These are phyloP conservation scores for Chrysodeixis includens DNA, from an alignment of 2,888 invertebrate species.

Conservation along the genomic window DNA sequence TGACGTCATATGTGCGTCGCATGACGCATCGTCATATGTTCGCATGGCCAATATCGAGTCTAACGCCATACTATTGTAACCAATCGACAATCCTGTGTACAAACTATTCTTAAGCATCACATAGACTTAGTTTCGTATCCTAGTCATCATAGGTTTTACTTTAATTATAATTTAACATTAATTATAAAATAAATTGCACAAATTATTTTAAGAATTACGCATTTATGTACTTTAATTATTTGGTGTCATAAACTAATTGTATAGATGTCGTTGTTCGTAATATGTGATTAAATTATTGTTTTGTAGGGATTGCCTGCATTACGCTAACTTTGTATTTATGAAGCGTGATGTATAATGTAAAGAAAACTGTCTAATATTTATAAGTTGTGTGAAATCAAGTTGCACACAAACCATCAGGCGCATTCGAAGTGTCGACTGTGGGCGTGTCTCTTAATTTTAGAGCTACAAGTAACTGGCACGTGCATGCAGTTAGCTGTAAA, in stretches of 20 bases:
- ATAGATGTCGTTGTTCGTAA: conserved; percentile 24
- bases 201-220: conserved; percentile 46
- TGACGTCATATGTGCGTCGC: background rate
- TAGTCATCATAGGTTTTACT: conserved; percentile 67
- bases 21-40: conserved; percentile 11
- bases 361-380: background rate
- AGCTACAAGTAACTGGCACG: no score
- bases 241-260: conserved; percentile 39
- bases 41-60: conserved; percentile 21
- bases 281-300: conserved; percentile 12
- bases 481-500: no score
- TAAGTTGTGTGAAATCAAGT: background rate
- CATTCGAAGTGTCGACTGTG: background rate
- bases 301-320: conserved; percentile 12
- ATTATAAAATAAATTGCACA: conserved; percentile 48
- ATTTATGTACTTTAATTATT: conserved; percentile 33
- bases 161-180: conserved; percentile 54
- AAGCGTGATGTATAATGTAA: background rate
- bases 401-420: no score
- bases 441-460: no score
- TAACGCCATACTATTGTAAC: conserved; percentile 42
- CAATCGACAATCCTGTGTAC: conserved; percentile 62
- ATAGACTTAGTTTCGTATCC: conserved; percentile 62
- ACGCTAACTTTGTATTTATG: background rate
- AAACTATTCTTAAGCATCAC: conserved; percentile 63